These are phyloP conservation scores for Xiphophorus couchianus DNA, from an alignment of 2,113 vertebrate species.

Conservation along the genomic window DNA sequence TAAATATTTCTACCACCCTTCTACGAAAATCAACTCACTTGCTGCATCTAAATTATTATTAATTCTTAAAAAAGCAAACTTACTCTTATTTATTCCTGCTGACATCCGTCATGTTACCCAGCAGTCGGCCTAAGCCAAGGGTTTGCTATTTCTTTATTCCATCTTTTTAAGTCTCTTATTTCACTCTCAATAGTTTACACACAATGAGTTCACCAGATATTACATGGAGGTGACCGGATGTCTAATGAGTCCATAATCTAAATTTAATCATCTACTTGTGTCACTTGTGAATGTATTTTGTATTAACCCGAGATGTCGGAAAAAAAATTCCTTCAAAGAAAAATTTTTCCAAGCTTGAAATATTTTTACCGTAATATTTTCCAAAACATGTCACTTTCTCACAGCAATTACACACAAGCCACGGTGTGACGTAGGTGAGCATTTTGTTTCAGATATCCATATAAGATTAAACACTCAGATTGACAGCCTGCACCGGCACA, in stretches of 20 bases:
- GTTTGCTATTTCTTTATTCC: neutral
- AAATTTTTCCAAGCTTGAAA: neutral
- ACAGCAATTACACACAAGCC: neutral
- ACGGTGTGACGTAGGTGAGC: constrained; percentile 1
- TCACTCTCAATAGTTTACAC: no score
- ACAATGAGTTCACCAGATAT: no score
- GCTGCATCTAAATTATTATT: neutral
- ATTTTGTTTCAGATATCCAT: constrained; percentile 6
- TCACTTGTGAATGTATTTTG: neutral
- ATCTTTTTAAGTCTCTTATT: neutral
- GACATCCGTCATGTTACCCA: neutral
- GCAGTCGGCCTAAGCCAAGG: neutral
- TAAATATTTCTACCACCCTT: no score
- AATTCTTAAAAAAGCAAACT: neutral
- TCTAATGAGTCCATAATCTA: no score
- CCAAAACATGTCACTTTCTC: constrained; percentile 1
- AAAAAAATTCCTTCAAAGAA: neutral
- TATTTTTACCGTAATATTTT: constrained; percentile 10
- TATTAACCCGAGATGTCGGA: neutral
- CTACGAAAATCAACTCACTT: no score
- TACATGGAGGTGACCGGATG: no score
- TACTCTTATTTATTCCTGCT: neutral
- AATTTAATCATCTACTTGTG: neutral
- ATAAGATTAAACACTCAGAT: constrained; percentile 17
- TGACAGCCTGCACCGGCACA: constrained; percentile 43